Base-by-base conservation (phyloP, 2,888 invertebrate species). In the Lepeophtheirus nordmannii region DNA sequence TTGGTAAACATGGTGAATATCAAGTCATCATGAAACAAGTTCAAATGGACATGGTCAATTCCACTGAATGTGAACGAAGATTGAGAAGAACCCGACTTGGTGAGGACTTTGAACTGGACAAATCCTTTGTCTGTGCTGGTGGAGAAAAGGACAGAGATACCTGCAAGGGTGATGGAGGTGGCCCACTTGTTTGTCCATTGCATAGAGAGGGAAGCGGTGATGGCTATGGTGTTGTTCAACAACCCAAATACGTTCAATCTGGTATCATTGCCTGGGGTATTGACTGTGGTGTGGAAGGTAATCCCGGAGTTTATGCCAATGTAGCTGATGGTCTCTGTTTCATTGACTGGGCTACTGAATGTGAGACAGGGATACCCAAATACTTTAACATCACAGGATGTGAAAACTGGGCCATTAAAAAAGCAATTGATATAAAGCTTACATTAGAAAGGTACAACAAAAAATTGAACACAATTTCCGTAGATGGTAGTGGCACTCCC, bases 201-300 rank as follows among this genome's bases (percentile, higher is more conserved):
- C 68, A 70, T 22, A 71, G 70, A 30, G 30, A 30, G 30, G 30
- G 30, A 30, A 30, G 7, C 7, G 7, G 67, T 10, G 68, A 70
- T 22, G 71, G 70, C 2, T 30, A 30, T 30, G 30, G 30, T 30
- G 30, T 30, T 30, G 30, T 30, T 7, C 30, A 30, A 30, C 3
- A 46, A 17, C 30, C 30, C 7, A 30, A 5, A 30, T 30, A 84
- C 74, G 81, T 83, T n/a, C 82, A 88, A 72, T 81, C 81, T 1
- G 91, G 91, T 0, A 82, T 89, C 10, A 87, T 89, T 0, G 84
- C 89, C 0, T 91, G 90, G 89, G 91, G 91, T n/a, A 84, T 91
- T 66, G 87, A 86, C 3, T 91, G 91, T 72, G 89, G 89, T 0
- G 75, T 76, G 53, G 76, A 79, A 62, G 78, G 80, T 63, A 80